A percentile compares a stretch with the other conserved stretches of the same genome.
Conservation (phyloP, 1,140 invertebrate species). For the Zelostemma sp. region DNA sequence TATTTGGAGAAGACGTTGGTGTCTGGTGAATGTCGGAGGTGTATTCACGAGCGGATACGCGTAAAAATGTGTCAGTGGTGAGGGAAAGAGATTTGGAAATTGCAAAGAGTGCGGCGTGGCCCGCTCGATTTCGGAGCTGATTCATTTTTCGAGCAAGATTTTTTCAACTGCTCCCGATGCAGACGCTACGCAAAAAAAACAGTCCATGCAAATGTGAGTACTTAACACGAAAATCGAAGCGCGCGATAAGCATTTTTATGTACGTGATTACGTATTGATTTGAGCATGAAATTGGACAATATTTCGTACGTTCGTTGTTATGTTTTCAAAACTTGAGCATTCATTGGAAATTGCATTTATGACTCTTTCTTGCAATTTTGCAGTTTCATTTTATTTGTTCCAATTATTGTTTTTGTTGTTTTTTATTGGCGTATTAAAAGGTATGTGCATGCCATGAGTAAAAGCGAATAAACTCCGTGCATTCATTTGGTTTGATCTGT, state of each 20-base stretch:
- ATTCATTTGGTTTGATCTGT: slow-evolving; percentile 18
- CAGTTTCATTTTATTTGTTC: too few species aligned
- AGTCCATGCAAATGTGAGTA: slow-evolving; percentile 91
- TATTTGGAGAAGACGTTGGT: slow-evolving; percentile 13
- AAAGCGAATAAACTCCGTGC: slow-evolving; percentile 3
- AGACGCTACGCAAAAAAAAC: slow-evolving; percentile 89
- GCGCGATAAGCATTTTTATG: too few species aligned
- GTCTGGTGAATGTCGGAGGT: slow-evolving; percentile 14
- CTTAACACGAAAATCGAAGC: too few species aligned
- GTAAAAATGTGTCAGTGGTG: slow-evolving; percentile 29
- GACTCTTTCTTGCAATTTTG: too few species aligned
- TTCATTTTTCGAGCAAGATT: slow-evolving; percentile 8
- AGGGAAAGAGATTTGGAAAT: slow-evolving; percentile 11
- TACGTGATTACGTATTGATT: too few species aligned
- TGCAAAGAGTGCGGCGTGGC: slow-evolving; percentile 12
- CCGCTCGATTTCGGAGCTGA: slow-evolving; percentile 38
- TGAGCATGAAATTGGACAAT: too few species aligned
- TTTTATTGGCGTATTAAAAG: too few species aligned
- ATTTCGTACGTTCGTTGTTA: too few species aligned
- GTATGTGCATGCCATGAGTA: slow-evolving; percentile 8
- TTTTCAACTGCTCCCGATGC: slow-evolving; percentile 73
- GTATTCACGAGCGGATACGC: slow-evolving; percentile 22
- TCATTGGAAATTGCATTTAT: too few species aligned
- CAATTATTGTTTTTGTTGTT: too few species aligned
- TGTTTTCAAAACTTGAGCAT: too few species aligned